Conservation (phyloP, 2,888 invertebrate genomes). For the Diaprepes abbreviatus region DNA sequence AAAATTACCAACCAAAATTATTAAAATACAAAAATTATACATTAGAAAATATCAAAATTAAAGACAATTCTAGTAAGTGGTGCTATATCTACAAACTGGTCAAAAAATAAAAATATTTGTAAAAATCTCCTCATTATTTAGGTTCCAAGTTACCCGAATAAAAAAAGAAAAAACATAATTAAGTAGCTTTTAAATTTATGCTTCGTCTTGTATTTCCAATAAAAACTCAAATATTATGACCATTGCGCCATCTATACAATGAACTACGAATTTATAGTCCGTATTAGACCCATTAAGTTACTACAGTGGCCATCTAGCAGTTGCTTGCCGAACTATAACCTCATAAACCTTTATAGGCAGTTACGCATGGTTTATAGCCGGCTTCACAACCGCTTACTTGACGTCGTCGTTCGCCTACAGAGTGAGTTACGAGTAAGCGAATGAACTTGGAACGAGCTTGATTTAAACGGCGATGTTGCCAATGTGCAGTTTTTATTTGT, state of each 20-base stretch:
- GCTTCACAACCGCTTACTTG: conserved; percentile 54
- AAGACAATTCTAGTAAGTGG: no score
- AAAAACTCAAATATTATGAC: no score
- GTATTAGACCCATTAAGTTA: conserved; percentile 20
- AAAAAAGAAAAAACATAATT: no score
- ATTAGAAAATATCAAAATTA: no score
- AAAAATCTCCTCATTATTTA: no score
- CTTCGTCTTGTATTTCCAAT: no score
- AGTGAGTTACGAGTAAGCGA: conserved; percentile 44
- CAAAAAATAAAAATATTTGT: no score
- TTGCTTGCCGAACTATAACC: conserved; percentile 63
- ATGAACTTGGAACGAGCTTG: not conserved
- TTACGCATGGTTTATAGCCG: conserved; percentile 53
- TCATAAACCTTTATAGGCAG: conserved; percentile 53
- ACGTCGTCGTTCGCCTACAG: conserved; percentile 43
- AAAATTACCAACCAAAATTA: no score
- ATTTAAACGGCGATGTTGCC: conserved; percentile 8
- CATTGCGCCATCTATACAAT: conserved; percentile 47
- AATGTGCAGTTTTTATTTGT: not conserved
- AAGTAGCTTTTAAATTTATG: not conserved
- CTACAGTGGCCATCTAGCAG: conserved; percentile 63
- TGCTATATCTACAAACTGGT: no score
- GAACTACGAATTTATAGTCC: conserved; percentile 35
- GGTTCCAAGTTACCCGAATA: no score
- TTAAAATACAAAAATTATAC: no score